Conservation (phyloP, 2,113 vertebrate genomes). For the Kryptolebias marmoratus region DNA sequence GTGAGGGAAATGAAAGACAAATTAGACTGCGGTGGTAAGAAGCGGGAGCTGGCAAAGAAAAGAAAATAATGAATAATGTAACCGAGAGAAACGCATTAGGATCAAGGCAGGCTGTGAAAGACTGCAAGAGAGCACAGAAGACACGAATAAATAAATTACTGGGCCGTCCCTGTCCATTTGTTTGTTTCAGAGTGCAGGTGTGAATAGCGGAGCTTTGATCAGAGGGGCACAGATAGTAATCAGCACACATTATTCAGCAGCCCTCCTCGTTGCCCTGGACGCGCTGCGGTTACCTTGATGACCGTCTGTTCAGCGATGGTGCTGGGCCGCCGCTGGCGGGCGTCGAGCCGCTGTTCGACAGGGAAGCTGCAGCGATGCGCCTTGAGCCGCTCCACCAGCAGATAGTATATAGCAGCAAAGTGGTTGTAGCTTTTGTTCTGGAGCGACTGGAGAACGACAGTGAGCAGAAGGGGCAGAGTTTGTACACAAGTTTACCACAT, state of each 20-base stretch:
- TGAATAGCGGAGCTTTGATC: constrained; percentile 74
- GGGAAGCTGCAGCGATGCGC: constrained; percentile 97
- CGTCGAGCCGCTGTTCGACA: constrained; percentile 91
- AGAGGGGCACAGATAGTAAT: constrained; percentile 38
- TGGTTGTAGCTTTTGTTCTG: constrained; percentile 99
- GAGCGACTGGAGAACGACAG: constrained; percentile 85
- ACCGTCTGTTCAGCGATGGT: constrained; percentile 93
- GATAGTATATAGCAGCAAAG: constrained; percentile 98
- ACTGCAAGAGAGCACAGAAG: constrained; percentile 30
- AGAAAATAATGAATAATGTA: constrained; percentile 55
- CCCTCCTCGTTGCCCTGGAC: not conserved
- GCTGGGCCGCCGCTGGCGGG: constrained; percentile 93
- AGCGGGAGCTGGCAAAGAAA: constrained; percentile 28
- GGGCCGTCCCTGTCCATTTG: constrained; percentile 9
- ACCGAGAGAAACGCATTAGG: constrained; percentile 30
- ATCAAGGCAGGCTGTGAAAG: constrained; percentile 54
- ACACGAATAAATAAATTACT: constrained; percentile 41
- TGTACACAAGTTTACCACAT: constrained; percentile 9
- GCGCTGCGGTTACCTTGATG: constrained; percentile 85
- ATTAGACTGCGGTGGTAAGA: constrained; percentile 14
- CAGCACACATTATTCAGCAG: constrained; percentile 39
- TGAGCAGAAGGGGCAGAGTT: not conserved
- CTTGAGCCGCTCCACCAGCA: constrained; percentile 95
- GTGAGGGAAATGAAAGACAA: constrained; percentile 43
- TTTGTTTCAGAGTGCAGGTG: constrained; percentile 63